Evolutionary conservation across 1,140 invertebrate genomes (phyloP), one percentile per base, ranked within the genome.

Genomic region (Arctopsyche grandis): DNA sequence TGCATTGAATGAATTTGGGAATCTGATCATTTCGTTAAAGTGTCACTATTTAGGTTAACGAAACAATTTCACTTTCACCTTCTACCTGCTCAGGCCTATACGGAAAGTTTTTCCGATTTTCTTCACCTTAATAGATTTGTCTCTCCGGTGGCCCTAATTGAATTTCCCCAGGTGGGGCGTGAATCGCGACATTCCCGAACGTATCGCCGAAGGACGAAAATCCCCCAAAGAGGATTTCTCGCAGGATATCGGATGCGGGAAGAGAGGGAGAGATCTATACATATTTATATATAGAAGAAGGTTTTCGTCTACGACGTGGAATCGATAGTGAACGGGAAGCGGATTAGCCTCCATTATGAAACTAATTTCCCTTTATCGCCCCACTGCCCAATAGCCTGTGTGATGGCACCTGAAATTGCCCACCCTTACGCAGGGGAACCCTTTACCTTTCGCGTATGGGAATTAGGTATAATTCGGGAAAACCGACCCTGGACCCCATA

Each of bases 341-440:
- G 71, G 78, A 79, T 79, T 79, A 79, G 78, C 58, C 29, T 46
- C 78, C 78, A 79, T 79, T 75, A 74, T 60, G 58, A 48, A 79
- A 75, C 78, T 79, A 79, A 79, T 79, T 79, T 79, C 71, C 78
- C 56, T 60, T 79, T 79, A 79, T 79, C 70, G 71, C 69, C 21
- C 38, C 26, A 22, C 77, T 38, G 69, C 21, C 77, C 69, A 52
- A 44, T 46, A 48, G 29, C 63, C 76, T 16, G 44, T 58, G 22
- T 48, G 70, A 46, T 73, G 12, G 43, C 70, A 73, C 19, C 16
- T 73, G 29, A 52, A 73, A 48, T 73, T 66, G 21, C 63, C 63
- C 16, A 60, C 56, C 56, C 56, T 60, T 60, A 60, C 56, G 14
- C 21, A 60, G n/a, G 9, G n/a, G 56, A 19, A 19, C 7, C 56